Evolutionary conservation across 1,140 invertebrate genomes (phyloP).

Genomic region (Steinernema feltiae): DNA sequence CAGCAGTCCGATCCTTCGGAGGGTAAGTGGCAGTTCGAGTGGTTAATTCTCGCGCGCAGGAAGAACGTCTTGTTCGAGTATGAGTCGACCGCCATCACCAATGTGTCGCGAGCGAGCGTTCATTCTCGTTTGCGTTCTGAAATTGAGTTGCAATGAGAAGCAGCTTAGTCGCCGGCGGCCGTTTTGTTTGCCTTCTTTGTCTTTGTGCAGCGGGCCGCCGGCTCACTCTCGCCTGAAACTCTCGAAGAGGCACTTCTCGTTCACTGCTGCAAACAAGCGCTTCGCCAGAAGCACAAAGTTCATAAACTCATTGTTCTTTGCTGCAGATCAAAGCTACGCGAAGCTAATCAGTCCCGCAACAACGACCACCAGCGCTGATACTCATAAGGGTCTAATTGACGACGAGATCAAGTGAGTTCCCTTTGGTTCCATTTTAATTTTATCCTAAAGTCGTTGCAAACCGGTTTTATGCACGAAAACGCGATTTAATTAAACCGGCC

Average conservation of each 20-base stretch:
- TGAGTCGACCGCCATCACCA: neutral
- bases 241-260: conserved; percentile 13
- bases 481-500: too few relatives aligned
- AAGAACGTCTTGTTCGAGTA: neutral
- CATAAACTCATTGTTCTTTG: neutral
- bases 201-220: neutral
- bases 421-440: neutral
- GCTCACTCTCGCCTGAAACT: conserved; percentile 1
- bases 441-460: too few relatives aligned
- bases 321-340: neutral
- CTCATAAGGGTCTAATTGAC: neutral
- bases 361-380: neutral
- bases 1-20: neutral
- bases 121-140: conserved; percentile 11
- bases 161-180: neutral
- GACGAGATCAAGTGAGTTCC: conserved; percentile 2
- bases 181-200: conserved; percentile 11
- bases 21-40: neutral
- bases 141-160: conserved; percentile 2
- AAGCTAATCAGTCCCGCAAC: conserved; percentile 3
- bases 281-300: neutral
- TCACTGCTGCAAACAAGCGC: too few relatives aligned
- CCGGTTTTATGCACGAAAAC: too few relatives aligned
- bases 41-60: neutral
- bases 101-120: neutral